Percentiles rank a stretch among this genome's conserved stretches.
These are phyloP conservation scores for Pachydiplax longipennis DNA, from an alignment of 2,888 invertebrate genomes.

Conservation along the genomic window DNA sequence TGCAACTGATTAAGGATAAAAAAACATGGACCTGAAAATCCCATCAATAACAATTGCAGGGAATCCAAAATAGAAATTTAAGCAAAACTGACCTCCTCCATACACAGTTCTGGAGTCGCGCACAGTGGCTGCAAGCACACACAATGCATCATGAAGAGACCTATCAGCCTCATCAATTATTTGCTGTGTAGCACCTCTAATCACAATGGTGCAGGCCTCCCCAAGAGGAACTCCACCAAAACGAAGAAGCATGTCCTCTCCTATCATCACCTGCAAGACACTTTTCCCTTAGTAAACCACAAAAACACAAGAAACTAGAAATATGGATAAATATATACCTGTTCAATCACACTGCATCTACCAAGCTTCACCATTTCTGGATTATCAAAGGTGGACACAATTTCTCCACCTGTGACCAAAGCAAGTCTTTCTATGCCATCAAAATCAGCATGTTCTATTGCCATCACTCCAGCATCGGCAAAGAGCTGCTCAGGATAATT, in stretches of 20 bases:
- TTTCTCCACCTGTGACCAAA: slow-evolving; percentile 97
- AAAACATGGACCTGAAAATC: too few species aligned
- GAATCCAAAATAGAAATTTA: slow-evolving; percentile 3
- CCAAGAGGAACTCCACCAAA: slow-evolving; percentile 95
- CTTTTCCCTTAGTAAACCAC: slow-evolving; percentile 46
- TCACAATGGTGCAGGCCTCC: slow-evolving; percentile 95
- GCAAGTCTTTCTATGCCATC: slow-evolving; percentile 98
- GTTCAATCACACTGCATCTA: slow-evolving; percentile 93
- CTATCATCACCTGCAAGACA: slow-evolving; percentile 81
- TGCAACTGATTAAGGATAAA: too few species aligned
- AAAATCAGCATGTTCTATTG: slow-evolving; percentile 99
- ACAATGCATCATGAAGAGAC: slow-evolving; percentile 97
- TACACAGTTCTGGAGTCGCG: slow-evolving; percentile 90
- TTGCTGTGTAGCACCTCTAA: slow-evolving; percentile 97
- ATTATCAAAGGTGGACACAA: slow-evolving; percentile 96
- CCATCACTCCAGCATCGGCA: slow-evolving; percentile 98
- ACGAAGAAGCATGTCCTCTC: slow-evolving; percentile 92
- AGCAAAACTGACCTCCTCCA: slow-evolving; percentile 76
- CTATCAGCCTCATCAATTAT: slow-evolving; percentile 98
- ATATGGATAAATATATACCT: slow-evolving; percentile 63
- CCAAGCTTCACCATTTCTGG: slow-evolving; percentile 93
- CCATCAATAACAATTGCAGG: too few species aligned
- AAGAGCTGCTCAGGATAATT: slow-evolving; percentile 99
- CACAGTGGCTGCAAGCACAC: slow-evolving; percentile 94
- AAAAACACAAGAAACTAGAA: background rate